Conservation (phyloP, 2,888 invertebrate genomes). For the Cataglyphis rosenhaueri region DNA sequence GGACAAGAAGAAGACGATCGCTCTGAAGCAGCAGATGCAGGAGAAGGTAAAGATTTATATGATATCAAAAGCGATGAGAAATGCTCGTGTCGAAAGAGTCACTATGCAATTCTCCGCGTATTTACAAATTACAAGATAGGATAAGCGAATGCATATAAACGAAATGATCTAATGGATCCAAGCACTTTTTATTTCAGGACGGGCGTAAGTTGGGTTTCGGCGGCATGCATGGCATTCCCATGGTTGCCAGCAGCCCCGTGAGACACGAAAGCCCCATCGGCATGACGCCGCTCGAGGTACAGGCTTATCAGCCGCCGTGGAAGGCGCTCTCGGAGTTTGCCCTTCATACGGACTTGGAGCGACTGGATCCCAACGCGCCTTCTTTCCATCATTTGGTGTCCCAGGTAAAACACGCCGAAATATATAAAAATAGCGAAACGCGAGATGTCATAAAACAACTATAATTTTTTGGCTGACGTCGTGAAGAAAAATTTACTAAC, state of each 20-base stretch:
- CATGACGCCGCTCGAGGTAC: slow-evolving; percentile 94
- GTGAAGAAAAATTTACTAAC: not conserved
- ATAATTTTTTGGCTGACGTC: not conserved
- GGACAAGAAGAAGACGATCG: slow-evolving; percentile 98
- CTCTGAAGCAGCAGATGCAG: slow-evolving; percentile 99
- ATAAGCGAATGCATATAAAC: not conserved
- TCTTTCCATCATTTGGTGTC: slow-evolving; percentile 98
- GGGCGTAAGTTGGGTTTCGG: slow-evolving; percentile 97
- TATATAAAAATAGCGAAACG: not conserved
- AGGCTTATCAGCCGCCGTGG: slow-evolving; percentile 98
- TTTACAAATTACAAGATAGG: not conserved
- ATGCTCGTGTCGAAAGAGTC: no score
- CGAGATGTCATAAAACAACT: not conserved
- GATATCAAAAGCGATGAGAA: not conserved
- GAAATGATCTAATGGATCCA: slow-evolving; percentile 84
- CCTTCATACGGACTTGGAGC: slow-evolving; percentile 96
- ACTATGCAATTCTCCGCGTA: no score
- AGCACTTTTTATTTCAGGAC: slow-evolving; percentile 90
- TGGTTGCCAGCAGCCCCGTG: slow-evolving; percentile 98
- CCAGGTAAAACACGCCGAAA: slow-evolving; percentile 88
- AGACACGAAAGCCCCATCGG: slow-evolving; percentile 95
- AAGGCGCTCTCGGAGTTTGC: slow-evolving; percentile 98
- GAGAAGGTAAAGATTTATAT: slow-evolving; percentile 91
- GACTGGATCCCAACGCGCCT: slow-evolving; percentile 93
- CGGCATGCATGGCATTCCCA: slow-evolving; percentile 98